A percentile compares a stretch with the other conserved stretches of the same genome.
Evolutionary conservation across 2,888 invertebrate genomes (phyloP).

Genomic region (Cabera pusaria): DNA sequence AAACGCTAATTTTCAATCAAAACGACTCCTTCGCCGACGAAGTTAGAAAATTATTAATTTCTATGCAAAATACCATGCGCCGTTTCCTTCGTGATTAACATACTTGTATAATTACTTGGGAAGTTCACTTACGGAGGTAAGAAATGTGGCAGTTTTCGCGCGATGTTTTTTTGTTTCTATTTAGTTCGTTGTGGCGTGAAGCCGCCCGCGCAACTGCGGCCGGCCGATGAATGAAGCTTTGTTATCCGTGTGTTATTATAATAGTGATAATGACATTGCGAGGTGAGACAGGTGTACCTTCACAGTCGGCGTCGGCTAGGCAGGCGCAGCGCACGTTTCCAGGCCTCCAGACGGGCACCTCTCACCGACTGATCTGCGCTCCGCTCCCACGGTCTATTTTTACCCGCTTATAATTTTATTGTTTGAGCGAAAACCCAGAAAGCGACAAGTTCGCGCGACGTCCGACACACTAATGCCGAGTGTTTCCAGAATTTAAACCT

Average conservation of each 20-base stretch:
- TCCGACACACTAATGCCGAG: conserved; percentile 68
- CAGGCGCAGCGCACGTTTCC: conserved; percentile 72
- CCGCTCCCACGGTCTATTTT: conserved; percentile 65
- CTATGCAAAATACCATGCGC: conserved; percentile 36
- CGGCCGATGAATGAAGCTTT: conserved; percentile 58
- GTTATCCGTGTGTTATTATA: conserved; percentile 63
- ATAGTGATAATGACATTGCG: conserved; percentile 79
- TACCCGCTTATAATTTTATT: conserved; percentile 81
- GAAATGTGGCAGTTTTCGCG: conserved; percentile 14
- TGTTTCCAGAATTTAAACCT: conserved; percentile 47
- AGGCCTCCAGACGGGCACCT: conserved; percentile 67
- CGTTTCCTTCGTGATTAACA: conserved; percentile 31
- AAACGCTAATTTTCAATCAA: conserved; percentile 37
- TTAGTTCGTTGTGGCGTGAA: background rate
- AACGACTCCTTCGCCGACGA: conserved; percentile 32
- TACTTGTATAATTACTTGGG: conserved; percentile 33
- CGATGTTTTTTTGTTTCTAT: background rate
- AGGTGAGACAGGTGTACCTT: conserved; percentile 76
- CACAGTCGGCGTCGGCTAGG: conserved; percentile 55
- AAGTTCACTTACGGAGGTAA: conserved; percentile 24
- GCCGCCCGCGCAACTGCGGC: conserved; percentile 26
- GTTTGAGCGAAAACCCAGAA: conserved; percentile 73
- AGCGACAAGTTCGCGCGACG: conserved; percentile 75
- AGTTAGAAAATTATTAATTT: conserved; percentile 38
- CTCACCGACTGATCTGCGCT: conserved; percentile 47